Conservation (phyloP, 2,888 invertebrate genomes). For the Hydrotaea cyrtoneurina region DNA sequence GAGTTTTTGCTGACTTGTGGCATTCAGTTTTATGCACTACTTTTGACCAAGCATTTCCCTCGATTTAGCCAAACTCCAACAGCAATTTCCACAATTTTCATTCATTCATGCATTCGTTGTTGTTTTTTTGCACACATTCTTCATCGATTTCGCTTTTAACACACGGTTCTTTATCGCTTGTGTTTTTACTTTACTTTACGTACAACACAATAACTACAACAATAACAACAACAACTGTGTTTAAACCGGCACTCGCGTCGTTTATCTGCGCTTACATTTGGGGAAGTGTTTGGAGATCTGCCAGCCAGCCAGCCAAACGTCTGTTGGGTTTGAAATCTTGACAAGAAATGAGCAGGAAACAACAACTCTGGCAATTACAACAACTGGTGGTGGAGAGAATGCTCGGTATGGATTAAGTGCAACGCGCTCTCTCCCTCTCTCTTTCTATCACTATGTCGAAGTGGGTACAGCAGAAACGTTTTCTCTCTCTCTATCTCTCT, state of each 20-base stretch:
- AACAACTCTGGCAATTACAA: slow-evolving; percentile 27
- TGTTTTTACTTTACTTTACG: not conserved
- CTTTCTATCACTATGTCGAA: not conserved
- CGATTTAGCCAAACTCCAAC: no score
- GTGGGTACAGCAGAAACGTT: not conserved
- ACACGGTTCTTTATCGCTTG: slow-evolving; percentile 3
- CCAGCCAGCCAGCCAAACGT: slow-evolving; percentile 44
- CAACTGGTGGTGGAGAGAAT: not conserved
- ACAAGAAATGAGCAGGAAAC: slow-evolving; percentile 61
- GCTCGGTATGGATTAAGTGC: not conserved
- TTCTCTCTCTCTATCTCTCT: not conserved
- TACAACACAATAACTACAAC: not conserved
- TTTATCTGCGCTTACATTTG: slow-evolving; percentile 1
- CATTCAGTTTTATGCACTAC: no score
- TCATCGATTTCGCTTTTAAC: not conserved
- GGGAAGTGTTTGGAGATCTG: slow-evolving; percentile 22
- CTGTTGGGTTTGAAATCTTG: slow-evolving; percentile 63
- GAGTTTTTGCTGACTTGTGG: no score
- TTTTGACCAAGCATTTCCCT: no score
- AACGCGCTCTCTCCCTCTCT: slow-evolving; percentile 21
- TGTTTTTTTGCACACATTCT: not conserved
- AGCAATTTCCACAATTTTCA: not conserved
- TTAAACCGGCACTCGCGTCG: slow-evolving; percentile 11
- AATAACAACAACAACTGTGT: slow-evolving; percentile 18
- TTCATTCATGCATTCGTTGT: no score